Base-by-base conservation (phyloP, 2,113 vertebrate genomes). In the Catagonus wagneri region DNA sequence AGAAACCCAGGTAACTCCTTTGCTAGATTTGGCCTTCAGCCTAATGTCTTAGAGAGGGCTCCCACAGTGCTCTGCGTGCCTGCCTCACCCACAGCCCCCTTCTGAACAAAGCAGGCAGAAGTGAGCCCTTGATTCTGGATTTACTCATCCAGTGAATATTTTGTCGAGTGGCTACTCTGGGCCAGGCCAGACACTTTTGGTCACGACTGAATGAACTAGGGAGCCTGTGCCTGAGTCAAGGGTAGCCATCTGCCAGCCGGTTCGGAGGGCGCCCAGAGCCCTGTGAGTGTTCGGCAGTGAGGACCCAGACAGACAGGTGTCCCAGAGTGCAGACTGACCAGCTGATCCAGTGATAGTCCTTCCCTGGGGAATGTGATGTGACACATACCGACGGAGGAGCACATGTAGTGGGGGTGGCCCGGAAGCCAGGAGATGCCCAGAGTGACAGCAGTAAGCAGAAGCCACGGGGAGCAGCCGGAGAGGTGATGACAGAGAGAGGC, bases 111-210 rank as follows among this genome's bases (percentile, higher is more conserved):
- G 60, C 65, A 17, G 25, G 92, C 44, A 89, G 39, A 85, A 93
- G 36, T 61, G 72, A 76, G 44, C 66, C 17, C 7, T 83, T 80
- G 52, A 85, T 52, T 85, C 44, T 83, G 60, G 13, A 61, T 56
- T 72, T 61, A 74, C 36, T 90, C 56, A 90, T 50, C 54, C 29
- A 81, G 36, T 34, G 87, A 71, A 63, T 72, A 80, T 44, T 90
- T 79, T 90, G 58, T 56, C 79, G 75, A 93, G 71, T 83, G 58
- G 69, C 56, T 72, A 66, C 76, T 79, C n/a, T 87, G 58, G 79
- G 71, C 32, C 27, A 20, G 69, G 22, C 76, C 84, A 50, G 93
- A 29, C 29, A 54, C 36, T 84, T 89, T 76, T 69, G 65, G 29
- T 85, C 17, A 69, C n/a, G 74, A 56, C 69, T 68, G 83, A 89